Evolutionary conservation across 2,888 invertebrate genomes (phyloP).

Genomic region (Campoplex capitator): DNA sequence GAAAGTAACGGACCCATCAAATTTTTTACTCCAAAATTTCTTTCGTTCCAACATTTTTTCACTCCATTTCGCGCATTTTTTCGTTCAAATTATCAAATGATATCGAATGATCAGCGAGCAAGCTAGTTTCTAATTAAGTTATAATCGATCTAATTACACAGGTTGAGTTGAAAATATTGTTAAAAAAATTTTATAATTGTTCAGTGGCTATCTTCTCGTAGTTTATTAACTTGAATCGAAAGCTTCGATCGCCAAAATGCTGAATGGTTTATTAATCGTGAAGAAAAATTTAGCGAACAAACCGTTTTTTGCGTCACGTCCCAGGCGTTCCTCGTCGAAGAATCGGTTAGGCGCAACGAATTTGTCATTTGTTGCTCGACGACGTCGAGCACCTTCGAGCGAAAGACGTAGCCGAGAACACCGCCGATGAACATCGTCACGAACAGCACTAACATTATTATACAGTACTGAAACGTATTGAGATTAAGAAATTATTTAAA

Average conservation of each 20-base stretch:
- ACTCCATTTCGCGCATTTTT: too few species aligned
- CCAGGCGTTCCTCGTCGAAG: constrained; percentile 92
- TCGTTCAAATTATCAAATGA: too few species aligned
- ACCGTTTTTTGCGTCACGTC: constrained; percentile 92
- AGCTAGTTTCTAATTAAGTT: too few species aligned
- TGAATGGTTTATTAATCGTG: background rate
- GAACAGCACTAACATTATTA: constrained; percentile 94
- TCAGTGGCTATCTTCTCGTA: too few species aligned
- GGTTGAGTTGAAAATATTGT: too few species aligned
- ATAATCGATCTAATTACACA: too few species aligned
- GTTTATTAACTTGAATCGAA: too few species aligned
- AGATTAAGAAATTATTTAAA: background rate
- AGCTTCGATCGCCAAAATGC: background rate
- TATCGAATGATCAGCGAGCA: too few species aligned
- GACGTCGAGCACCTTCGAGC: constrained; percentile 91
- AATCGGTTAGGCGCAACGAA: constrained; percentile 91
- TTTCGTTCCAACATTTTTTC: too few species aligned
- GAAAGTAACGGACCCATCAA: constrained; percentile 76
- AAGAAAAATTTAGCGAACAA: constrained; percentile 65
- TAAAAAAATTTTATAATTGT: too few species aligned
- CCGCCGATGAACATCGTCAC: constrained; percentile 96
- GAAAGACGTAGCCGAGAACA: constrained; percentile 95
- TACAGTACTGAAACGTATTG: constrained; percentile 91
- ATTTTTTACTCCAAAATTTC: background rate
- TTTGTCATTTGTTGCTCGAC: constrained; percentile 92